Percentiles rank a stretch among this genome's conserved stretches.
Evolutionary conservation across 2,113 vertebrate genomes (phyloP).

Genomic region (Proteles cristata): DNA sequence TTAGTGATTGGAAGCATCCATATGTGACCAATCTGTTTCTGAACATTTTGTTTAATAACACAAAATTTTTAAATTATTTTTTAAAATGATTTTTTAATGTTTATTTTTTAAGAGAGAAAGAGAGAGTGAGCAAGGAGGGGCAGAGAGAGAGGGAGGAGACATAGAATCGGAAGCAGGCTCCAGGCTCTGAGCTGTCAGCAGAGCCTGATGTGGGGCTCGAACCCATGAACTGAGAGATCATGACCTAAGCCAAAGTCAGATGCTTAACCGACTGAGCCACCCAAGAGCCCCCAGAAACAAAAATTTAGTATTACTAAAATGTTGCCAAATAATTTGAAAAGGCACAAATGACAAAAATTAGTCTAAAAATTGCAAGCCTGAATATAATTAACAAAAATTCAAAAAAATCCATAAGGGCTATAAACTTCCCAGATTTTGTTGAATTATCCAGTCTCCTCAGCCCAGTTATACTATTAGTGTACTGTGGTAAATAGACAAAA

Average conservation of each 20-base stretch:
- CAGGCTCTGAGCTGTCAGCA: too few relatives aligned
- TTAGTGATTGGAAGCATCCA: conserved; percentile 36
- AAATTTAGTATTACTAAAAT: conserved; percentile 25
- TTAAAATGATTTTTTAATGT: too few relatives aligned
- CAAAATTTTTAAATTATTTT: too few relatives aligned
- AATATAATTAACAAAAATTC: conserved; percentile 38
- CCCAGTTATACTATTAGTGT: neutral
- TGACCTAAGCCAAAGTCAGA: too few relatives aligned
- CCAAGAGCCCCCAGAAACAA: neutral
- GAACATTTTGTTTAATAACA: neutral
- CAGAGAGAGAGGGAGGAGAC: too few relatives aligned
- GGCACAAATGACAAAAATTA: conserved; percentile 40
- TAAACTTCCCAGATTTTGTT: neutral
- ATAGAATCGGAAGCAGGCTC: too few relatives aligned
- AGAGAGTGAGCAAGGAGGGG: too few relatives aligned
- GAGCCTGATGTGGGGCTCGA: too few relatives aligned
- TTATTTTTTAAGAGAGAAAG: too few relatives aligned
- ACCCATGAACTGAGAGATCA: too few relatives aligned
- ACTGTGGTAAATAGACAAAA: neutral
- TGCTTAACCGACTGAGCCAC: too few relatives aligned
- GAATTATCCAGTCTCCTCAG: neutral
- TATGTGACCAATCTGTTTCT: conserved; percentile 21
- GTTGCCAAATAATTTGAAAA: neutral
- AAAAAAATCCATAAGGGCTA: neutral
- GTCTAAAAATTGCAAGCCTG: neutral